Evolutionary conservation across 2,113 vertebrate species (phyloP), one percentile per base, ranked within the genome.

Genomic region (Tinamus guttatus): DNA sequence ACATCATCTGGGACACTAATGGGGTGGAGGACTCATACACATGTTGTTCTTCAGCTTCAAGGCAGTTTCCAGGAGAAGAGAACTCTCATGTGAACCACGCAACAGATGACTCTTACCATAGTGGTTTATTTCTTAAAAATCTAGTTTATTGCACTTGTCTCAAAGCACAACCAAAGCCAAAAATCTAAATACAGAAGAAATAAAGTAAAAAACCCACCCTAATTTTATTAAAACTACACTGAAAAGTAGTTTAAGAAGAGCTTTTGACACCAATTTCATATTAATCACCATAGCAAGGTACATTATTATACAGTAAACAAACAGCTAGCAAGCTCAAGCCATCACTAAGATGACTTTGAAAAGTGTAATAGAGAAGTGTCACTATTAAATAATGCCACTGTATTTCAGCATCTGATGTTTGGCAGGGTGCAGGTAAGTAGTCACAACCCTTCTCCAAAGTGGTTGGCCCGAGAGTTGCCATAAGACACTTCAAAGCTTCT

Each of bases 141-240:
- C 96, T 92, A 93, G 94, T 97, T 97, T 97, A 97, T 97, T 97
- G 96, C 97, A 98, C 97, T 97, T 95, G 92, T 97, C 96, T 98
- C 94, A 96, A 97, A 97, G 94, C 95, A 97, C 95, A 96, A 92
- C 92, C 71, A 75, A 89, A 96, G 82, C 80, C 21, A 77, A 93
- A 93, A 89, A 83, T 52, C 94, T 92, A 94, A 91, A 85, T 90
- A 86, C 41, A 95, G 95, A 96, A 97, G 77, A 85, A 95, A 67
- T 38, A 68, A 74, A 96, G 85, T 95, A 78, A 93, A 92, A 49
- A 56, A 11, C 12, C 49, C 54, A 69, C 47, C 62, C 92, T 95
- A 82, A 51, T 81, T 77, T 83, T 79, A 77, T 89, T 94, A 71
- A 85, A 79, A 91, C 74, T 96, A 96, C 83, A 93, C 94, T 91